phyloP scores from a whole-genome alignment of 2,113 vertebrate genomes.

The Bos indicus region DNA sequence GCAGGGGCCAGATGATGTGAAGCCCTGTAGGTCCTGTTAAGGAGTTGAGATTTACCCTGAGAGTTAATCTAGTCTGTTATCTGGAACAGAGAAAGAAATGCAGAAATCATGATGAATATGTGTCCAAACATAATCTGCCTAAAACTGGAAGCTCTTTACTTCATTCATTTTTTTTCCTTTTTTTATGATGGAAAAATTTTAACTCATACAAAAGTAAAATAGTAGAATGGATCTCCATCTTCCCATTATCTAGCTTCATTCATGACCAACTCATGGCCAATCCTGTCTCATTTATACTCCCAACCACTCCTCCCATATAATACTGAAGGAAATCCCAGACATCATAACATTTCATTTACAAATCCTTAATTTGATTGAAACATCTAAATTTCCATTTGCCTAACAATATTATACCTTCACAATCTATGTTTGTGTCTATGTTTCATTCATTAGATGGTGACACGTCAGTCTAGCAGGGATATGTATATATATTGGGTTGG shows the following conservation, averaged over 20 bases:
- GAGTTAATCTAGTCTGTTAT: not conserved
- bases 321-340: not conserved
- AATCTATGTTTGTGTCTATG: not conserved
- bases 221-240: not conserved
- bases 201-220: not conserved
- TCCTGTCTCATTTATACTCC: not conserved
- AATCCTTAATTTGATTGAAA: not conserved
- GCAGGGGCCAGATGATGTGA: not conserved
- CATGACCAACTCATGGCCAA: not conserved
- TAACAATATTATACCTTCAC: not conserved
- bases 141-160: not conserved
- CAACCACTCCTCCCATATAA: not conserved
- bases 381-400: not conserved
- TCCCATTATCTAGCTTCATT: not conserved
- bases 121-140: not conserved
- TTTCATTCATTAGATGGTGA: not conserved
- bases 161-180: not conserved
- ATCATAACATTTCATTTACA: not conserved
- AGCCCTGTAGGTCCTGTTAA: not conserved
- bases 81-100: not conserved
- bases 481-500: not conserved
- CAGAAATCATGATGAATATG: not conserved
- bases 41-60: not conserved
- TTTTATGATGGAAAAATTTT: not conserved
- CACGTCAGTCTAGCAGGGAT: not conserved